Evolutionary conservation across 2,113 vertebrate species (phyloP).

Genomic region (Syngnathus typhle): DNA sequence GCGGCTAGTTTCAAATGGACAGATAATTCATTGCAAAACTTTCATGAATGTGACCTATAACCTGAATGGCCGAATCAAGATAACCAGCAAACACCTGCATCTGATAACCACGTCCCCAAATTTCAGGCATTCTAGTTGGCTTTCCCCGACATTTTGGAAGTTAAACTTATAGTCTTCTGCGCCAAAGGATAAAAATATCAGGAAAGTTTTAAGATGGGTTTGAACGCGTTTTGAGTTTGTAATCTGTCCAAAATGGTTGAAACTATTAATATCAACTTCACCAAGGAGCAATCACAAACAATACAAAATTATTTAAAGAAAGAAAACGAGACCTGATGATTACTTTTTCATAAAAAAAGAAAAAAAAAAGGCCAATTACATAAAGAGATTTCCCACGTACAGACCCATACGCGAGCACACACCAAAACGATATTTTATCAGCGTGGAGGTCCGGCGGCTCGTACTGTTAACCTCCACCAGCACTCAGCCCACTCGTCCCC

Average conservation of each 20-base stretch:
- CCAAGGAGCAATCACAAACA: not conserved
- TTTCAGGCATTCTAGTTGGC: not conserved
- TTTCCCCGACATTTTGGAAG: too few relatives aligned
- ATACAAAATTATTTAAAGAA: not conserved
- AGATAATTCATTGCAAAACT: not conserved
- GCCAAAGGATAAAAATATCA: not conserved
- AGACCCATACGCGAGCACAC: constrained; percentile 3
- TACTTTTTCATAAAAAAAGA: not conserved
- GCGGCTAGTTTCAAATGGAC: too few relatives aligned
- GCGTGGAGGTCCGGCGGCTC: constrained; percentile 22
- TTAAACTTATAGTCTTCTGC: too few relatives aligned
- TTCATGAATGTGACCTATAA: not conserved
- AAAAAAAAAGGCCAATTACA: not conserved
- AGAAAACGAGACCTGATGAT: not conserved
- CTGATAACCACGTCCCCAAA: not conserved
- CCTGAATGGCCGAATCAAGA: not conserved
- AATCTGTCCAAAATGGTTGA: too few relatives aligned
- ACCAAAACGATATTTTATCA: constrained; percentile 1
- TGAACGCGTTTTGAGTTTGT: too few relatives aligned
- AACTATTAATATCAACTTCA: not conserved
- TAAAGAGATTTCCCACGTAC: constrained; percentile 1
- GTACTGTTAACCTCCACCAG: constrained; percentile 30
- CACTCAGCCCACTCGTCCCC: constrained; percentile 32
- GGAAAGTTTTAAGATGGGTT: not conserved
- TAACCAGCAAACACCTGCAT: not conserved